Conservation (phyloP, 2,113 vertebrate species). For the Periophthalmus modestus region DNA sequence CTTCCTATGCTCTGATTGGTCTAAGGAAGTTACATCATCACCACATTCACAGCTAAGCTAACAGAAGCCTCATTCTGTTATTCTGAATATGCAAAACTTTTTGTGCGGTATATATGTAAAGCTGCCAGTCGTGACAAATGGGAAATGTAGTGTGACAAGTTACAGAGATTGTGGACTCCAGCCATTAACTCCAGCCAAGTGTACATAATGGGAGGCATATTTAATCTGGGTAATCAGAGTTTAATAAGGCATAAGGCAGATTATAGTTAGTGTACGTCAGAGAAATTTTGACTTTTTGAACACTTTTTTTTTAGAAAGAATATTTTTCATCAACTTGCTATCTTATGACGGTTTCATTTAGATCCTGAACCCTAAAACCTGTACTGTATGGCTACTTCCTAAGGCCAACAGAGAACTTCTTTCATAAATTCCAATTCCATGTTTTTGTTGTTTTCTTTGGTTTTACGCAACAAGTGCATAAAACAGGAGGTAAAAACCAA, state of each 20-base stretch:
- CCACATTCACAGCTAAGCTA: slow-evolving; percentile 24
- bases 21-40: slow-evolving; percentile 5
- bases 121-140: not conserved
- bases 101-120: slow-evolving; percentile 8
- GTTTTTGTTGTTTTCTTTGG: not conserved
- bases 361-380: too few species aligned
- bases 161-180: slow-evolving; percentile 18
- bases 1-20: slow-evolving; percentile 22
- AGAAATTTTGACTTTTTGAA: too few species aligned
- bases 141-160: not conserved
- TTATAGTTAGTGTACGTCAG: not conserved
- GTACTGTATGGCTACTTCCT: not conserved
- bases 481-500: too few species aligned
- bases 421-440: not conserved
- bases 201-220: slow-evolving; percentile 10
- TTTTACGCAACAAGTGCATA: too few species aligned
- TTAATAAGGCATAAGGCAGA: not conserved
- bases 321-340: not conserved
- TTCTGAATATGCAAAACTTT: slow-evolving; percentile 22
- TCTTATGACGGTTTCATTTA: too few species aligned
- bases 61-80: slow-evolving; percentile 40
- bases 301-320: not conserved
- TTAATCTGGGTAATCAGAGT: slow-evolving; percentile 10
- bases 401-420: not conserved
- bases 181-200: slow-evolving; percentile 13